phyloP scores from a whole-genome alignment of 2,797 vertebrate species.

The Varecia variegata region DNA sequence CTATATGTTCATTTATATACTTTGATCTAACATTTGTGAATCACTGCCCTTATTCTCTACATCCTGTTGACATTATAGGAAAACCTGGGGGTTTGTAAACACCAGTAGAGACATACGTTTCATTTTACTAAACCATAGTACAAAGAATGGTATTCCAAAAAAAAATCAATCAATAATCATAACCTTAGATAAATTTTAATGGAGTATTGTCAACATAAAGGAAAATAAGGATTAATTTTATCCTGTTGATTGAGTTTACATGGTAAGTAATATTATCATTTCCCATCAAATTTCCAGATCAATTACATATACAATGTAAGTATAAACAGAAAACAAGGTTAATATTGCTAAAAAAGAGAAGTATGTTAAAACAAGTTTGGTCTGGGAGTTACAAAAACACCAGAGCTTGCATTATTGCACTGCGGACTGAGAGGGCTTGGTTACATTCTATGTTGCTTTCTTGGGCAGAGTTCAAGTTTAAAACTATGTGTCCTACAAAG shows the following conservation, averaged over 20 bases:
- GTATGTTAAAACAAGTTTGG: not conserved
- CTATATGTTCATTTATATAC: not conserved
- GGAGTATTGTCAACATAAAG: not conserved
- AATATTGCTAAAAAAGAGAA: not conserved
- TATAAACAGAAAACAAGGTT: not conserved
- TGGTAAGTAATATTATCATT: not conserved
- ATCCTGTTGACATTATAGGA: not conserved
- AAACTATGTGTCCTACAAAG: not conserved
- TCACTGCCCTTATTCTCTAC: not conserved
- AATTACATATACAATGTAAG: not conserved
- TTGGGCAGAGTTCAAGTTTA: not conserved
- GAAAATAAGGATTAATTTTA: not conserved
- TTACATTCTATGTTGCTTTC: not conserved
- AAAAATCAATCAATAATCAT: not conserved
- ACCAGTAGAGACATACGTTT: not conserved
- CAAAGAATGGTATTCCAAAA: not conserved
- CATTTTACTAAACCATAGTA: not conserved
- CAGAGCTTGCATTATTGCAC: not conserved
- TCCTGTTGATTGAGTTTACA: not conserved
- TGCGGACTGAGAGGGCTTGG: not conserved
- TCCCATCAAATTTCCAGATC: not conserved
- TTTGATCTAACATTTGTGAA: not conserved
- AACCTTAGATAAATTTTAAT: not conserved
- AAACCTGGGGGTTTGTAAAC: not conserved
- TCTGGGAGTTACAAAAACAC: not conserved